Percentiles rank a stretch among this genome's conserved stretches.
These are phyloP conservation scores for Notechis scutatus DNA, from an alignment of 2,113 vertebrate genomes.

Conservation along the genomic window DNA sequence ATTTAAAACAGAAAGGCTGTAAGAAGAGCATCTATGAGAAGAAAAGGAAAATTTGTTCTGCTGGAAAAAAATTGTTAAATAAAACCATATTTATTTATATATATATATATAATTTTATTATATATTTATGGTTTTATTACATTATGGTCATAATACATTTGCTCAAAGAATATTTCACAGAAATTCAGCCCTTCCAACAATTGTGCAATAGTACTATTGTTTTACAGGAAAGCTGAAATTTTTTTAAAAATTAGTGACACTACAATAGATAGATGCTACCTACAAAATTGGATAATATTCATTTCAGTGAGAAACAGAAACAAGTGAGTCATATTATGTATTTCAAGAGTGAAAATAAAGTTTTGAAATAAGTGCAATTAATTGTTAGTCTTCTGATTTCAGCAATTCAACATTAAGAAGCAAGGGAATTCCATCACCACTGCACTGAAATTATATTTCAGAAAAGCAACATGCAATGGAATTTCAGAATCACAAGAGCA, in stretches of 20 bases:
- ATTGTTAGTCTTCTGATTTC: slow-evolving; percentile 44
- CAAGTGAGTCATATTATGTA: slow-evolving; percentile 16
- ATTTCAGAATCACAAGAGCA: slow-evolving; percentile 55
- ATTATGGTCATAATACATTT: neutral
- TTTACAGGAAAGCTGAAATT: neutral
- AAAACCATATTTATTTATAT: neutral
- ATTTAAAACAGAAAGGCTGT: neutral
- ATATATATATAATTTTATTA: too few relatives aligned
- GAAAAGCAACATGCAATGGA: slow-evolving; percentile 49
- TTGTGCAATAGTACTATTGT: neutral
- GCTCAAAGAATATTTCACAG: neutral
- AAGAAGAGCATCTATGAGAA: neutral
- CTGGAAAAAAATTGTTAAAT: neutral
- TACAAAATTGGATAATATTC: neutral
- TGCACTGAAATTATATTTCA: slow-evolving; percentile 62
- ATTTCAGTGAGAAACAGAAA: slow-evolving; percentile 24
- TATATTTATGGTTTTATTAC: neutral
- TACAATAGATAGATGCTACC: neutral
- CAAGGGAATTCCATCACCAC: slow-evolving; percentile 63
- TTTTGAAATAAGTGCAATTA: slow-evolving; percentile 47
- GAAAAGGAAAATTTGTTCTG: neutral
- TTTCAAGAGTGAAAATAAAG: slow-evolving; percentile 26
- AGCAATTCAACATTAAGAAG: slow-evolving; percentile 55
- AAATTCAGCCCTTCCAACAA: neutral
- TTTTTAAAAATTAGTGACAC: neutral